Base-by-base conservation (phyloP, 2,113 vertebrate species). In the Dipodomys stephensi region DNA sequence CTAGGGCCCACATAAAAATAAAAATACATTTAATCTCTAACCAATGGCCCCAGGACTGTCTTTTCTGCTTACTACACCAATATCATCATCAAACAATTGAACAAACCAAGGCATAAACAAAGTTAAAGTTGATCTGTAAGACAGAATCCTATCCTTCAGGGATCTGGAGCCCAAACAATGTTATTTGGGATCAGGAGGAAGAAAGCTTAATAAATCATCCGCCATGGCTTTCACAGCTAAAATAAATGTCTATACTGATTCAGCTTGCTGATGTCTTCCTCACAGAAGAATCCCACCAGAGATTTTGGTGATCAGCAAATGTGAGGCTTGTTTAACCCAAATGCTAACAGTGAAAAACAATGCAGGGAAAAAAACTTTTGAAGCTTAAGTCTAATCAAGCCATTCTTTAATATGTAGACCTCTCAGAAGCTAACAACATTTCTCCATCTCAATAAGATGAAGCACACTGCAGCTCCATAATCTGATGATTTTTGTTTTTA, bases 171-270 rank as follows among this genome's bases (percentile, higher is more conserved):
- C 91, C 74, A 97, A 91, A 97, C 95, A 49, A 73, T 96, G 98
- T 93, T 97, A 96, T 97, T 95, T 97, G 62, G 90, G 98, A 91
- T 65, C 65, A 80, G 84, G 65, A 96, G 94, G 94, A 97, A 95
- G 71, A 95, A 72, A 77, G 98, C 98, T 98, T 99, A 98, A 99
- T 99, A 99, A 99, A 99, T 99, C 98, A 99, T 98, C 98, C 98
- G 98, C 98, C 97, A 95, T 96, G 96, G 98, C 98, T 98, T 98
- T 98, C 96, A 98, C 96, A 97, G 98, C 97, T 98, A 99, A 97
- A 93, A 97, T 97, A 98, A 98, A 97, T 97, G 97, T 98, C 98
- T 97, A 98, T 98, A 98, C 98, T 98, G 97, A 98, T 98, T 98
- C 62, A 98, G 98, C 97, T 98, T 97, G 96, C 97, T 97, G 96